Base-by-base conservation (phyloP, 2,113 vertebrate genomes). In the Callaeas wilsoni region DNA sequence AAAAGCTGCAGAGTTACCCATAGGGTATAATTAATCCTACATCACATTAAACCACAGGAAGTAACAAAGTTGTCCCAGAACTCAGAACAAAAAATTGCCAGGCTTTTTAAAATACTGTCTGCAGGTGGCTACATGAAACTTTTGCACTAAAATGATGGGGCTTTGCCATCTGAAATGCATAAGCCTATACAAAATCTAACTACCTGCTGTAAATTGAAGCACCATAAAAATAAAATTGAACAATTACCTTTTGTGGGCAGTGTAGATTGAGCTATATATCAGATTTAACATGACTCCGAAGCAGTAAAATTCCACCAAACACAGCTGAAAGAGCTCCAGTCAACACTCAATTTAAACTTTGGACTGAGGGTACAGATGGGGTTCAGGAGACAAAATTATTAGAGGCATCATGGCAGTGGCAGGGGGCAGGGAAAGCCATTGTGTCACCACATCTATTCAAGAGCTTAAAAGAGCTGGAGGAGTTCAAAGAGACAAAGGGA, bases 201-300 rank as follows among this genome's bases (percentile, higher is more conserved):
- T 92, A 81, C 83, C 52, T 91, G 82, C 96, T 95, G 81, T 87
- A 91, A 95, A 95, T 39, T 74, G 91, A 77, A 60, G 64, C 56
- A 75, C 46, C 89, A 89, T 95, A 95, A 96, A 95, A 96, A 96
- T 83, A 95, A 96, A 95, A 91, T 21, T 44, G 93, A 97, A 93
- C 82, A 85, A 92, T 94, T 95, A 85, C 87, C 44, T 93, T 96
- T 95, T 79, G 89, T 44, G 68, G 42, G 83, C 33, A 90, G 79
- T 71, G 69, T 41, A 74, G 93, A 95, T 75, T 93, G 71, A 76
- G 73, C 33, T 81, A 94, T 90, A 78, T 84, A 96, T 93, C 70
- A 75, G 30, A 82, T 86, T 55, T 70, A 87, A 92, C 92, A 42
- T 59, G 90, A 94, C 93, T 94, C 70, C 62, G 85, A 84, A 86